Evolutionary conservation across 2,113 vertebrate species (phyloP).

Genomic region (Myanophis thanlyinensis): DNA sequence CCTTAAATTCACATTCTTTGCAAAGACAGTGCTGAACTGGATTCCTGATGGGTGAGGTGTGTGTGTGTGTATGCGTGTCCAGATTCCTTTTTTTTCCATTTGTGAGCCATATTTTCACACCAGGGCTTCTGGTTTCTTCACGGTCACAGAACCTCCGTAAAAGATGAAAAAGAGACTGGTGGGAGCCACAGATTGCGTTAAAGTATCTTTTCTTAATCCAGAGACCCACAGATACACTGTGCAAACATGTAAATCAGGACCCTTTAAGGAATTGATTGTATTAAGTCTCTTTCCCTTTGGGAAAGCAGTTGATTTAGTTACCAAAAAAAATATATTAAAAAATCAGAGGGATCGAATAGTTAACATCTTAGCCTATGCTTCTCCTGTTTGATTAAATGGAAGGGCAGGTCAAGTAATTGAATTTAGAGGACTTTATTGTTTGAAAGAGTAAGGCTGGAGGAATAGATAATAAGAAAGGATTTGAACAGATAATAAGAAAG

Average conservation of each 20-base stretch:
- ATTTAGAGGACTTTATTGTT: background rate
- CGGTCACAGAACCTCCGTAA: background rate
- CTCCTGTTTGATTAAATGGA: too few species aligned
- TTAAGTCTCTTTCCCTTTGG: background rate
- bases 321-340: too few species aligned
- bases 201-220: background rate
- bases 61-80: background rate
- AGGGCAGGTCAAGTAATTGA: too few species aligned
- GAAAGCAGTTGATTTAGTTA: background rate
- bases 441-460: background rate
- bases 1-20: background rate
- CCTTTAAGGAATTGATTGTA: background rate
- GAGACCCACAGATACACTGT: background rate
- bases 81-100: background rate
- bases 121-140: background rate
- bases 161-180: background rate
- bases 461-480: background rate
- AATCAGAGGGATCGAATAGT: background rate
- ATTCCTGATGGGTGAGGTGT: background rate
- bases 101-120: background rate
- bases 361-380: background rate
- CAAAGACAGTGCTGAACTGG: background rate
- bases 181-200: background rate
- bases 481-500: background rate
- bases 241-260: background rate